Conservation (phyloP, 2,888 invertebrate species). For the Ichneumon xanthorius region DNA sequence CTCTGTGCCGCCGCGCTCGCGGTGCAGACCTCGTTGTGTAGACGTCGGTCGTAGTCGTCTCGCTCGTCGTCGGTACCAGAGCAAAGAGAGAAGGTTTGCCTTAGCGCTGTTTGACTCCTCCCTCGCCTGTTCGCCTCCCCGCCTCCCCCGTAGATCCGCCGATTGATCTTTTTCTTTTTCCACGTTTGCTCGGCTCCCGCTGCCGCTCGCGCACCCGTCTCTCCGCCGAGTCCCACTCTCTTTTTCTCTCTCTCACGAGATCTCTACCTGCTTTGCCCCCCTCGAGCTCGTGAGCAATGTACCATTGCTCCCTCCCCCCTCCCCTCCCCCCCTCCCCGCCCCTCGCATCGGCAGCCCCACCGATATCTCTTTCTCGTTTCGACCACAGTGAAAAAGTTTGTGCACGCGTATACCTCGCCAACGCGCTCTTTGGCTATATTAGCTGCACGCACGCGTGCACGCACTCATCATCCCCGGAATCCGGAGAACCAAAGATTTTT, state of each 20-base stretch:
- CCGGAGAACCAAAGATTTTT: slow-evolving; percentile 39
- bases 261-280: slow-evolving; percentile 4
- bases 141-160: slow-evolving; percentile 68
- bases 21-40: slow-evolving; percentile 19
- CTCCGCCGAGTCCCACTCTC: slow-evolving; percentile 1
- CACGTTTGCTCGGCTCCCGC: slow-evolving; percentile 49
- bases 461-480: slow-evolving; percentile 58
- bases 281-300: background rate
- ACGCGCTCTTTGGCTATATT: slow-evolving; percentile 60
- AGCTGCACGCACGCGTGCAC: slow-evolving; percentile 70
- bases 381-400: slow-evolving; percentile 61
- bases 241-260: background rate
- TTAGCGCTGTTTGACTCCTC: slow-evolving; percentile 79
- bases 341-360: background rate
- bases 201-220: background rate
- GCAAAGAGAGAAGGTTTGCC: slow-evolving; percentile 78
- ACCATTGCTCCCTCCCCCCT: background rate
- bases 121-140: slow-evolving; percentile 72
- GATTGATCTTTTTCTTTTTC: slow-evolving; percentile 62
- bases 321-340: background rate
- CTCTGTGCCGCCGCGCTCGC: background rate
- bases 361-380: slow-evolving; percentile 26
- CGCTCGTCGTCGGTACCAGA: slow-evolving; percentile 65
- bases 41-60: slow-evolving; percentile 53
- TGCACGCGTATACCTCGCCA: slow-evolving; percentile 63